A percentile compares a stretch with the other conserved stretches of the same genome.
These are phyloP conservation scores for Aphidoletes aphidimyza DNA, from an alignment of 2,888 invertebrate species.

Conservation along the genomic window DNA sequence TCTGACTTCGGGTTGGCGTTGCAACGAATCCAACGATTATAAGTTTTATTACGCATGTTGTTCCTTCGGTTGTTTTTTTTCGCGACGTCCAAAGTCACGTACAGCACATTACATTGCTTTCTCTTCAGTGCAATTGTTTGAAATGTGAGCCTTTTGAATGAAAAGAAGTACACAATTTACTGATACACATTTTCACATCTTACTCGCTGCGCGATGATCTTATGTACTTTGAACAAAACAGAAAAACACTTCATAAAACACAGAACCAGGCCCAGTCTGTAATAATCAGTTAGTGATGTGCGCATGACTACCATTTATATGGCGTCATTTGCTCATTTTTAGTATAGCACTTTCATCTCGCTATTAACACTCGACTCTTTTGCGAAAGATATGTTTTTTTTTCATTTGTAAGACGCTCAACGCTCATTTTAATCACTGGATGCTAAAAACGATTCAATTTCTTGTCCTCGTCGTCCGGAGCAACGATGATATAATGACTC, in stretches of 20 bases:
- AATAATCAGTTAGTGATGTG: slow-evolving; percentile 51
- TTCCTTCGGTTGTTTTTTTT: background rate
- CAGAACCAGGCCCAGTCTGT: background rate
- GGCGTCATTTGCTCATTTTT: slow-evolving; percentile 46
- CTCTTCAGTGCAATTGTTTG: slow-evolving; percentile 43
- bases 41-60: slow-evolving; percentile 33
- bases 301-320: slow-evolving; percentile 51
- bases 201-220: background rate
- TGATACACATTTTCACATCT: background rate
- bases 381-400: slow-evolving; percentile 5
- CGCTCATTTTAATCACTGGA: background rate
- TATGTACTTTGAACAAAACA: slow-evolving; percentile 38
- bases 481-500: slow-evolving; percentile 7
- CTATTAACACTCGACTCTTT: slow-evolving; percentile 7
- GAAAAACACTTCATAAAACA: background rate
- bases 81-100: slow-evolving; percentile 12
- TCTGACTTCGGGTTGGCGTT: background rate
- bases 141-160: background rate
- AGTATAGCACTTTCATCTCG: slow-evolving; percentile 36
- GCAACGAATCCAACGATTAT: slow-evolving; percentile 30
- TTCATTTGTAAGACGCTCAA: slow-evolving; percentile 14
- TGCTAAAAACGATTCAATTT: slow-evolving; percentile 1
- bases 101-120: slow-evolving; percentile 42
- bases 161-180: background rate
- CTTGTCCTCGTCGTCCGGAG: slow-evolving; percentile 9